phyloP scores from a whole-genome alignment of 2,797 vertebrate species.

The Cyclura pinguis region DNA sequence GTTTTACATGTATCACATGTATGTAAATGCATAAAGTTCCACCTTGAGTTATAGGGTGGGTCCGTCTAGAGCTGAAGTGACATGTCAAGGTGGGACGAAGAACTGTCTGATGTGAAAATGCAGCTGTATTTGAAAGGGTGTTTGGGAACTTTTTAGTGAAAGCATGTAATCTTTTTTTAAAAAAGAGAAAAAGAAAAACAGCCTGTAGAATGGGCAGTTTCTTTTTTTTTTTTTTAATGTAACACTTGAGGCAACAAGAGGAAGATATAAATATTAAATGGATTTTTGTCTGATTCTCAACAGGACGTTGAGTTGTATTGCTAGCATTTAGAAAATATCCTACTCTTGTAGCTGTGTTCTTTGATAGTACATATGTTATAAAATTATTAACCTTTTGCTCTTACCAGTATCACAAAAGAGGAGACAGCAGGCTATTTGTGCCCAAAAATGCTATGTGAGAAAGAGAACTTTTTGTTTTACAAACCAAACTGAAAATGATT shows the following conservation, averaged over 20 bases:
- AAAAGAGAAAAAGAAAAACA: conserved; percentile 71
- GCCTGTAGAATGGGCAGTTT: conserved; percentile 41
- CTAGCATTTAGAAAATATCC: conserved; percentile 28
- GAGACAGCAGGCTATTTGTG: conserved; percentile 23
- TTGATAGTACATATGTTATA: conserved; percentile 5
- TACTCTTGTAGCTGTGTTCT: conserved; percentile 35
- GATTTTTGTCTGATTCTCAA: conserved; percentile 38
- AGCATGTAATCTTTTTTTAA: conserved; percentile 66
- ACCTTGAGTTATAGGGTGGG: conserved; percentile 78
- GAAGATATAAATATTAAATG: conserved; percentile 54
- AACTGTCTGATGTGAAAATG: conserved; percentile 70
- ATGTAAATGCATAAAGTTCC: conserved; percentile 83
- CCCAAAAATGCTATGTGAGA: conserved; percentile 34
- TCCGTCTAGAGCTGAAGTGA: conserved; percentile 76
- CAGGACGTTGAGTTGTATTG: conserved; percentile 10
- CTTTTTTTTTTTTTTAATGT: neutral
- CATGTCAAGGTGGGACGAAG: conserved; percentile 60
- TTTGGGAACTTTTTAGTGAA: conserved; percentile 77
- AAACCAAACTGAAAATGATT: conserved; percentile 45
- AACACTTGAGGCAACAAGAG: conserved; percentile 19
- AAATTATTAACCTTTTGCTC: conserved; percentile 52
- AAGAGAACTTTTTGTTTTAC: conserved; percentile 49
- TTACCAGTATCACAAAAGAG: conserved; percentile 25
- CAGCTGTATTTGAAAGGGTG: conserved; percentile 66
- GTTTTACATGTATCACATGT: conserved; percentile 81